phyloP scores from a whole-genome alignment of 2,797 vertebrate species.

The Labeo calbasu region DNA sequence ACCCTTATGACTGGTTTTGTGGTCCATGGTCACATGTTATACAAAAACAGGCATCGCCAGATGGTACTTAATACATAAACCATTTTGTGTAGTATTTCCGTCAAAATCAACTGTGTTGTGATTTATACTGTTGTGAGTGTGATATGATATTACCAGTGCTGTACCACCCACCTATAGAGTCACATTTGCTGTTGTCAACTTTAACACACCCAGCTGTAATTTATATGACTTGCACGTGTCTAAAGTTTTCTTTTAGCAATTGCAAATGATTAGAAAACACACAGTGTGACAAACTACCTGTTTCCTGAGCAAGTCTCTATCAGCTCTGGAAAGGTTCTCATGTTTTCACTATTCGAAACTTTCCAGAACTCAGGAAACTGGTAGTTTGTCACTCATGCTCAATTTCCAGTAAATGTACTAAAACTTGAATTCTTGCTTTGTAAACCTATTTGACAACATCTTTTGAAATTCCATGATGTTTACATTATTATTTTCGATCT shows the following conservation, averaged over 20 bases:
- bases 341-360: background rate
- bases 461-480: background rate
- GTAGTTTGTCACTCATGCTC: conserved; percentile 1
- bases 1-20: too few relatives aligned
- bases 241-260: conserved; percentile 5
- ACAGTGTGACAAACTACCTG: conserved; percentile 21
- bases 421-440: background rate
- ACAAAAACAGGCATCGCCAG: background rate
- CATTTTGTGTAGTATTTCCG: background rate
- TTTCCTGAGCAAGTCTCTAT: conserved; percentile 16
- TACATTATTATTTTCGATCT: background rate
- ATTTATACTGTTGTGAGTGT: background rate
- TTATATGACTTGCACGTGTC: background rate
- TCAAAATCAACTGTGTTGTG: background rate
- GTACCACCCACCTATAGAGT: background rate
- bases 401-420: conserved; percentile 7
- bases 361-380: conserved; percentile 3
- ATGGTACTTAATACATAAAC: background rate
- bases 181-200: background rate
- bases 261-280: conserved; percentile 10
- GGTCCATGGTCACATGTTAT: too few relatives aligned
- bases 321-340: conserved; percentile 16
- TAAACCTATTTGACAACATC: background rate
- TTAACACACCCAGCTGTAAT: conserved; percentile 6
- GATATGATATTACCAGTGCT: background rate